These are phyloP conservation scores for Unio delphinus DNA, from an alignment of 2,888 invertebrate species.

Conservation along the genomic window DNA sequence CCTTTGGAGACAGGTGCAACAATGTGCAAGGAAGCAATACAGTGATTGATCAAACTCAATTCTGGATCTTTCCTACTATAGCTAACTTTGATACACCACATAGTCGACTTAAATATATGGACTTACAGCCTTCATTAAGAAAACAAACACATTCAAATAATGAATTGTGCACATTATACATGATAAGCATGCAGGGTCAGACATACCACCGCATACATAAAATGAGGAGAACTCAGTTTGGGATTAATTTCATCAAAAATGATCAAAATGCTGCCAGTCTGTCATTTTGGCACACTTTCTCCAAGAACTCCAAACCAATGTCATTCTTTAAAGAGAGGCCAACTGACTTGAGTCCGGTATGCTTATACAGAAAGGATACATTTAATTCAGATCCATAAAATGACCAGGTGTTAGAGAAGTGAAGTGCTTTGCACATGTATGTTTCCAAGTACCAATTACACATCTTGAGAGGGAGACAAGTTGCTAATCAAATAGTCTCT, in stretches of 20 bases:
- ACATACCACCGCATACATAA: conserved; percentile 9
- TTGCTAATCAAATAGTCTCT: conserved; percentile 7
- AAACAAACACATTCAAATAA: conserved; percentile 3
- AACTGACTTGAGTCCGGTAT: background rate
- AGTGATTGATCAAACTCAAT: conserved; percentile 7
- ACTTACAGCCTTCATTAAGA: conserved; percentile 10
- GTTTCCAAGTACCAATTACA: conserved; percentile 4
- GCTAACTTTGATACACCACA: conserved; percentile 8
- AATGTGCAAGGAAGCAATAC: background rate
- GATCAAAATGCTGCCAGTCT: conserved; percentile 1
- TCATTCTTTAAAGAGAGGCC: conserved; percentile 2
- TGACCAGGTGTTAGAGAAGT: conserved; percentile 5
- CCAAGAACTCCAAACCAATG: conserved; percentile 1
- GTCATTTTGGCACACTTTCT: conserved; percentile 1
- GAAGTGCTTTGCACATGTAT: background rate
- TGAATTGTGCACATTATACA: background rate
- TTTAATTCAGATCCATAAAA: background rate
- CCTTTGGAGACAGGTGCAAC: no score
- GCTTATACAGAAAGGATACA: background rate
- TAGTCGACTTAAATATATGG: conserved; percentile 8
- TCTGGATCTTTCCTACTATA: conserved; percentile 10
- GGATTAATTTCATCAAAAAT: background rate
- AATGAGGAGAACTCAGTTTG: conserved; percentile 3
- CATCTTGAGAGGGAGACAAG: conserved; percentile 7
- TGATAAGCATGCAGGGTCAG: no score